Percentiles rank a stretch among this genome's conserved stretches.
phyloP scores from a whole-genome alignment of 2,113 vertebrate genomes.

The Nycticebus coucang region DNA sequence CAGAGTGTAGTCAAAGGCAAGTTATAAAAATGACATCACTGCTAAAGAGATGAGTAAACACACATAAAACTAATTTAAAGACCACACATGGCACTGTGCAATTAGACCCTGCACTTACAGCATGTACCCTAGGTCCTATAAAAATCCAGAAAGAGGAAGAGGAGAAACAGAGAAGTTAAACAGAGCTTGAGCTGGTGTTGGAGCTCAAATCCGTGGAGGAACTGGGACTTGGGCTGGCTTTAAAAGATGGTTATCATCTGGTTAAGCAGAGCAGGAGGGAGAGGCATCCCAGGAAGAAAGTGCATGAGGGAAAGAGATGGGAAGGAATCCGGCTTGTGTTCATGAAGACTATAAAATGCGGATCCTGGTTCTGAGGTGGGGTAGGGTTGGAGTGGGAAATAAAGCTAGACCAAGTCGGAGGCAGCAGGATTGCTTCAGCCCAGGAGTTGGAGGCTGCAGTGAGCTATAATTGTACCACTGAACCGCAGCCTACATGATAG shows the following conservation, averaged over 20 bases:
- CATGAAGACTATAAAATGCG: neutral
- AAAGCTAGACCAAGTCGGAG: neutral
- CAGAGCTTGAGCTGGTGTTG: neutral
- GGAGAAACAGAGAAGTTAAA: neutral
- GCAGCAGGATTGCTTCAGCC: too few relatives aligned
- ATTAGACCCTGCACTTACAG: neutral
- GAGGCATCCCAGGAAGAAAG: neutral
- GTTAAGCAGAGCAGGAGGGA: neutral
- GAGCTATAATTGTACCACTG: too few relatives aligned
- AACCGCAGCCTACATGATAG: too few relatives aligned
- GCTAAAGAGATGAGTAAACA: neutral
- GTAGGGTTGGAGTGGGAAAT: neutral
- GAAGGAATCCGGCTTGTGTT: neutral
- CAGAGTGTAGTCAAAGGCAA: neutral
- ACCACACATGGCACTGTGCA: neutral
- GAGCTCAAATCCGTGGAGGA: neutral
- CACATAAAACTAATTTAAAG: slow-evolving; percentile 9
- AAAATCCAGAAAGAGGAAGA: slow-evolving; percentile 11
- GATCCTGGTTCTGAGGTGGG: neutral
- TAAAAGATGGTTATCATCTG: neutral
- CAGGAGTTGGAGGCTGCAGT: too few relatives aligned
- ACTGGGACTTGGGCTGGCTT: neutral
- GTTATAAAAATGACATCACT: neutral
- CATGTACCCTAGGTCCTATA: neutral
- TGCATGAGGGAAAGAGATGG: neutral